These are phyloP conservation scores for Bufo gargarizans DNA, from an alignment of 2,113 vertebrate genomes.

Conservation along the genomic window DNA sequence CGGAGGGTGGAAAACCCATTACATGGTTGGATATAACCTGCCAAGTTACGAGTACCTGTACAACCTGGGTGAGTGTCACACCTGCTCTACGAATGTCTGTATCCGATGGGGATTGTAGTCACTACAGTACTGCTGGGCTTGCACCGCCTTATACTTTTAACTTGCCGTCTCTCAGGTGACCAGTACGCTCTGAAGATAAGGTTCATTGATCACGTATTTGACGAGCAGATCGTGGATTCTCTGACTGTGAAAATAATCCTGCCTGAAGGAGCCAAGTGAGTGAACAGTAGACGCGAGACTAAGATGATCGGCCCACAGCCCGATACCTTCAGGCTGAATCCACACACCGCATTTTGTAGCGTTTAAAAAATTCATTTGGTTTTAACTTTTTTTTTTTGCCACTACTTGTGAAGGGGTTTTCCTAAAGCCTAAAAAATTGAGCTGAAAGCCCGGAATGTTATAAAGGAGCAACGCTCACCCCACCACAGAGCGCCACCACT, in stretches of 20 bases:
- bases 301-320: too few relatives aligned
- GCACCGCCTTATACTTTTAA: neutral
- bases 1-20: slow-evolving; percentile 98
- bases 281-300: neutral
- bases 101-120: neutral
- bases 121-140: neutral
- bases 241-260: slow-evolving; percentile 93
- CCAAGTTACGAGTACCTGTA: slow-evolving; percentile 99
- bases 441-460: too few relatives aligned
- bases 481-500: too few relatives aligned
- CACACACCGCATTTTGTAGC: too few relatives aligned
- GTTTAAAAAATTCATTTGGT: too few relatives aligned
- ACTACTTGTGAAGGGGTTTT: too few relatives aligned
- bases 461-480: too few relatives aligned
- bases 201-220: slow-evolving; percentile 95
- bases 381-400: too few relatives aligned
- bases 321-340: too few relatives aligned
- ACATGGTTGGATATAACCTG: slow-evolving; percentile 95
- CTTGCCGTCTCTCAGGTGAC: slow-evolving; percentile 77
- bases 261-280: slow-evolving; percentile 96
- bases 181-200: slow-evolving; percentile 98
- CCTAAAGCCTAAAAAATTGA: too few relatives aligned
- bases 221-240: slow-evolving; percentile 94
- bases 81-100: too few relatives aligned
- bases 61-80: slow-evolving; percentile 82